A percentile compares a stretch with the other conserved stretches of the same genome.
phyloP scores from a whole-genome alignment of 2,113 vertebrate genomes.

The Rhipidura dahli region DNA sequence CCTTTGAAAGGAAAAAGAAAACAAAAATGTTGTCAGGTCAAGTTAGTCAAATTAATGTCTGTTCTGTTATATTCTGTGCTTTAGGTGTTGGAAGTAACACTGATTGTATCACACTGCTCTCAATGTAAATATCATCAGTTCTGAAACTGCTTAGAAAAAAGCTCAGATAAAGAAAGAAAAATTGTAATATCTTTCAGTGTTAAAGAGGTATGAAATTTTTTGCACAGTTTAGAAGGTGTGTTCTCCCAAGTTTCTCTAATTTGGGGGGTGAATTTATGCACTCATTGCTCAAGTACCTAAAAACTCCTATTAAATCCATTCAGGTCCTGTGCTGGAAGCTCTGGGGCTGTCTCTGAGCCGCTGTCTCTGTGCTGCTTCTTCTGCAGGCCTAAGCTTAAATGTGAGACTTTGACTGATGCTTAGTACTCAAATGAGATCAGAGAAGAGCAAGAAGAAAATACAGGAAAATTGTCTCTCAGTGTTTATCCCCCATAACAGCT shows the following conservation, averaged over 20 bases:
- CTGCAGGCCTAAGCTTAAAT: background rate
- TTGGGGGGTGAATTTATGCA: background rate
- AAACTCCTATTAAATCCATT: background rate
- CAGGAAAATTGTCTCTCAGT: background rate
- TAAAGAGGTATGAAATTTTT: background rate
- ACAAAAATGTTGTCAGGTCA: background rate
- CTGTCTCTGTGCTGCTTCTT: background rate
- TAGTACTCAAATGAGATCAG: background rate
- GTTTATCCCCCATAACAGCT: background rate
- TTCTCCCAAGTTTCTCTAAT: background rate
- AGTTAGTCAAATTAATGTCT: background rate
- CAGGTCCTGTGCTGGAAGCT: background rate
- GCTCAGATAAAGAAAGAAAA: background rate
- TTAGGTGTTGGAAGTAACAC: background rate
- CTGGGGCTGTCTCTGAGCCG: background rate
- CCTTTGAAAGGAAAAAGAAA: conserved; percentile 72
- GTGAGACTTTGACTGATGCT: background rate
- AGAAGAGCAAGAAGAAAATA: background rate
- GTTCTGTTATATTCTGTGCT: background rate
- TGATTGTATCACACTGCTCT: background rate
- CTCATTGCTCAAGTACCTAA: background rate
- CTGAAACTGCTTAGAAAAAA: background rate
- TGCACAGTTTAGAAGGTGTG: background rate
- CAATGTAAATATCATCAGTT: background rate
- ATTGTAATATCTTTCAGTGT: background rate